Percentiles rank a stretch among this genome's conserved stretches.
These are phyloP conservation scores for Distichodus sexfasciatus DNA, from an alignment of 2,797 vertebrate genomes.

Conservation along the genomic window DNA sequence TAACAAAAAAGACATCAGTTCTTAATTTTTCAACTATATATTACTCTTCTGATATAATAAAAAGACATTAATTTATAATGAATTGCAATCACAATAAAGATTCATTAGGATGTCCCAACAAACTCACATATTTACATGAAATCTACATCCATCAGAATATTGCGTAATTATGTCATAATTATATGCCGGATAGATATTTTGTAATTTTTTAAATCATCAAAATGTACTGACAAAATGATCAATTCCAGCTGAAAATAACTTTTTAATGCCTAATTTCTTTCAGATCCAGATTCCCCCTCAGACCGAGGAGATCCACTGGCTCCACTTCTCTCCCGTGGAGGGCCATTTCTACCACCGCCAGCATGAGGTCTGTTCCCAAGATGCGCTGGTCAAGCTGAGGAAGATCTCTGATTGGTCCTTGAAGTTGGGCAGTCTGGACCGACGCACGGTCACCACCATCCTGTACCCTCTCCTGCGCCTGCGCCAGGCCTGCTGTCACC, in stretches of 20 bases:
- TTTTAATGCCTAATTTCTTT: background rate
- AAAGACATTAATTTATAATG: too few species aligned
- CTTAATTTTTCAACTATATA: too few species aligned
- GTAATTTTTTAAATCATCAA: too few species aligned
- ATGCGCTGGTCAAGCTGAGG: constrained; percentile 89
- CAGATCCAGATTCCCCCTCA: constrained; percentile 98
- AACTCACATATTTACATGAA: too few species aligned
- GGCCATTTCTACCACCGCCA: constrained; percentile 98
- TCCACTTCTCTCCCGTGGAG: constrained; percentile 95
- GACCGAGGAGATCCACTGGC: constrained; percentile 94
- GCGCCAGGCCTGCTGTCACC: constrained; percentile 97
- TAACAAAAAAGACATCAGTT: too few species aligned
- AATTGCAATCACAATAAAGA: too few species aligned
- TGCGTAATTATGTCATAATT: too few species aligned
- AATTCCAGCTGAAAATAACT: background rate
- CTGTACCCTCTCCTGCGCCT: constrained; percentile 90
- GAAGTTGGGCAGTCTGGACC: constrained; percentile 92
- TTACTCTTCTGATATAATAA: too few species aligned
- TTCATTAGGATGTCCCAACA: too few species aligned
- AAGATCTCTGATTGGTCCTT: constrained; percentile 97
- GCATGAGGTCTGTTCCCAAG: constrained; percentile 97
- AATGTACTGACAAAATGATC: background rate
- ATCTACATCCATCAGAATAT: too few species aligned
- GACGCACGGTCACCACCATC: constrained; percentile 91
- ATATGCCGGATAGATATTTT: too few species aligned